Evolutionary conservation across 2,113 vertebrate species (phyloP), one percentile per base, ranked within the genome.

Genomic region (Corynorhinus townsendii): DNA sequence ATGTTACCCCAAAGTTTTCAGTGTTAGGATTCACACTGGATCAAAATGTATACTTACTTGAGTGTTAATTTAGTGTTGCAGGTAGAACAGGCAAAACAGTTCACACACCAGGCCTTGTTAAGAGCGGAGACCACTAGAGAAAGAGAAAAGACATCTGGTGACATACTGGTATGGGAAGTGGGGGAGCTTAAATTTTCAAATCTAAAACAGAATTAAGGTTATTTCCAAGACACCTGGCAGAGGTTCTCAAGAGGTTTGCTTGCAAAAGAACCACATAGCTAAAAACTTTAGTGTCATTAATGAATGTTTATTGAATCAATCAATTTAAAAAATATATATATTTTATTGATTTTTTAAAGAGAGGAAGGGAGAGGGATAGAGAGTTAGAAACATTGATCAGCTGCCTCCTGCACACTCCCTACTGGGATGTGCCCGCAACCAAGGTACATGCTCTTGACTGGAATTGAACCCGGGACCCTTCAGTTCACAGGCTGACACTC

Each of bases 41-140:
- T 43, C 26, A 49, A 49, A 47, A 0, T 1, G 0, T n/a, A 40
- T 66, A 99, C 99, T 99, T 99, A 99, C 99, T 99, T 99, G 96
- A 99, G 99, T 3, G 99, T 99, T 97, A 99, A 98, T 95, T 99
- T 99, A 96, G 99, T 99, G 98, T 99, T 99, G 98, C 99, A 99
- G 89, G 99, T 99, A 17, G 99, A 99, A 97, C 99, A 99, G 96
- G 99, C 98, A 1, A 99, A 99, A 92, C 99, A 99, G 98, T 99
- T 99, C 96, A 99, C 99, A 72, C 99, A 99, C 99, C 99, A 99
- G 35, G 99, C 99, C 98, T 99, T 99, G 97, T 99, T 99, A 89
- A 99, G 98, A 56, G 99, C 99, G 75, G 99, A 99, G 66, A 99
- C 99, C 98, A 99, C 99, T 99, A 93, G 35, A 38, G 40, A 40